Conservation (phyloP, 2,888 invertebrate genomes). For the Drosophila neutralis region DNA sequence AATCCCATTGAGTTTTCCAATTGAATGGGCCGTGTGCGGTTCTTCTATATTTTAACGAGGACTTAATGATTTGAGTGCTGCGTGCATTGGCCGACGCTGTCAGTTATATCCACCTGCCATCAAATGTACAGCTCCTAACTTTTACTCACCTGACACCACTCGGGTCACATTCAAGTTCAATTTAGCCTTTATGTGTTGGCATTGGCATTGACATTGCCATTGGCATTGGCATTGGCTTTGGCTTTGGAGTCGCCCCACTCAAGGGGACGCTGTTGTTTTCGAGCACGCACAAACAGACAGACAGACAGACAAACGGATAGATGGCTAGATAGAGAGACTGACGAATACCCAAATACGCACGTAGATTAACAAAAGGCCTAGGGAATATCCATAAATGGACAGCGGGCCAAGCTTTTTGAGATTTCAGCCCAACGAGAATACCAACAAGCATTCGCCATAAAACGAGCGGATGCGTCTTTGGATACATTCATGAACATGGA, state of each 20-base stretch:
- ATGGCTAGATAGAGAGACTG: background rate
- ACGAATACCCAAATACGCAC: background rate
- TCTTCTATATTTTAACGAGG: slow-evolving; percentile 51
- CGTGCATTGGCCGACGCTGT: slow-evolving; percentile 30
- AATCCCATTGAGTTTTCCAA: slow-evolving; percentile 66
- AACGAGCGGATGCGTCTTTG: slow-evolving; percentile 23
- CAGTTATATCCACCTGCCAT: slow-evolving; percentile 30
- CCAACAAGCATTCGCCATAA: slow-evolving; percentile 55
- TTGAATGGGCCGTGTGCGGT: slow-evolving; percentile 50
- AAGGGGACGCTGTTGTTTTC: slow-evolving; percentile 56
- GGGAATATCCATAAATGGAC: slow-evolving; percentile 42
- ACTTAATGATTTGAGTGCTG: slow-evolving; percentile 54
- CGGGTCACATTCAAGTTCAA: slow-evolving; percentile 69
- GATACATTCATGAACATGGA: background rate
- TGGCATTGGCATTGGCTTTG: slow-evolving; percentile 38
- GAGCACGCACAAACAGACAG: slow-evolving; percentile 32
- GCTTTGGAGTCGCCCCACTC: slow-evolving; percentile 46
- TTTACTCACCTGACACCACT: slow-evolving; percentile 37
- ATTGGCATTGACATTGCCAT: slow-evolving; percentile 39
- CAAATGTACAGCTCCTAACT: slow-evolving; percentile 9
- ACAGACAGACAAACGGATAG: slow-evolving; percentile 14
- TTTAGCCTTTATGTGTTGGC: slow-evolving; percentile 71
- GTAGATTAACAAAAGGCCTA: slow-evolving; percentile 7
- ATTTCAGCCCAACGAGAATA: slow-evolving; percentile 65
- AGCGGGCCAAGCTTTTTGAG: slow-evolving; percentile 51